These are phyloP conservation scores for Diarsia rubi DNA, from an alignment of 2,888 invertebrate species.

Conservation along the genomic window DNA sequence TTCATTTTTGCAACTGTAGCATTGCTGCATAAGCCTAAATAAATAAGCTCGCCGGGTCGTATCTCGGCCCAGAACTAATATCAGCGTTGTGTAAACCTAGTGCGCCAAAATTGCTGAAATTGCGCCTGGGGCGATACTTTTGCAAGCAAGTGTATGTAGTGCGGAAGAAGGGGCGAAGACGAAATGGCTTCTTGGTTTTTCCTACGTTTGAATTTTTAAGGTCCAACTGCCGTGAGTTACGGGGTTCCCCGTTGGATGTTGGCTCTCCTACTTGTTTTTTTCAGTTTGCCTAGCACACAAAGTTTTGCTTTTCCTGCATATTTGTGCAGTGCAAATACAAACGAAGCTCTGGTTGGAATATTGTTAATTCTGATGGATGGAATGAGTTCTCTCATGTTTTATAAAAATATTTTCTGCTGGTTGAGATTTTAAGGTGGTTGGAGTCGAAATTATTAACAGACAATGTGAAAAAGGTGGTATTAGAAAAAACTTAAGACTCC, in stretches of 20 bases:
- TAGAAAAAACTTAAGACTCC: too few relatives aligned
- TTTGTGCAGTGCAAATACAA: conserved; percentile 41
- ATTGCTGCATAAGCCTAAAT: conserved; percentile 70
- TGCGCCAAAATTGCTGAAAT: conserved; percentile 75
- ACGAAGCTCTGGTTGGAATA: conserved; percentile 4
- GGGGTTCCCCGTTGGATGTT: conserved; percentile 36
- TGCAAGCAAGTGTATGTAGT: conserved; percentile 67
- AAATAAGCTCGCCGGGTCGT: conserved; percentile 71
- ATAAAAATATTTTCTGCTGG: background rate
- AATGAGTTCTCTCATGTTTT: background rate
- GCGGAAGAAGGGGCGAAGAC: conserved; percentile 51
- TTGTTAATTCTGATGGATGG: conserved; percentile 27
- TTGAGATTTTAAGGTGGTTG: background rate
- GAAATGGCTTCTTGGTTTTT: conserved; percentile 69
- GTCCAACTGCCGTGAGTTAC: conserved; percentile 54
- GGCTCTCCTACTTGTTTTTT: conserved; percentile 42
- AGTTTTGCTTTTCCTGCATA: conserved; percentile 10
- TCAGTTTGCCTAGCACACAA: conserved; percentile 34
- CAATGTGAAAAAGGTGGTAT: background rate
- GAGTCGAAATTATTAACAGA: background rate
- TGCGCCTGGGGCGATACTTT: conserved; percentile 72
- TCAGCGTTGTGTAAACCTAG: conserved; percentile 75
- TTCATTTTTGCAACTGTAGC: conserved; percentile 68
- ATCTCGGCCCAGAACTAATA: conserved; percentile 78
- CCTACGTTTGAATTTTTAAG: conserved; percentile 69